Base-by-base conservation (phyloP, 2,797 vertebrate genomes). In the Bradypodion ventrale region DNA sequence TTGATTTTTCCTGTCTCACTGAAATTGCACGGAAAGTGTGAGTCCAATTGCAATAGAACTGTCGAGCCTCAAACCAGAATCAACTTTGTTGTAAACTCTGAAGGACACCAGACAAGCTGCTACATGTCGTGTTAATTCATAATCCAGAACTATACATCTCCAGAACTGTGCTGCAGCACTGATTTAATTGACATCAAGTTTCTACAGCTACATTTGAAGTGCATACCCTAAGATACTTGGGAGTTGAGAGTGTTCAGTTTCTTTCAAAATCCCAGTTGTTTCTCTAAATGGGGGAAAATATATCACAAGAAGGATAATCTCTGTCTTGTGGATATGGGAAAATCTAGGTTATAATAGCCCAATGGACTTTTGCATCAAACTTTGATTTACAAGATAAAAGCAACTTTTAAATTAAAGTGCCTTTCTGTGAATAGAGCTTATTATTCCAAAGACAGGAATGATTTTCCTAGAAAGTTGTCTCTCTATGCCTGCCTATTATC, bases 321-420 rank as follows among this genome's bases (percentile, higher is more conserved):
- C 94, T 93, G 94, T 93, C 88, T 83, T 89, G 91, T 93, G 93
- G 95, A 96, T 96, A 95, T 96, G 96, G 96, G 96, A 96, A 96
- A 96, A 96, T 96, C 93, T 91, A 94, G 95, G 93, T 87, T 94
- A 96, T 96, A 96, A 96, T 96, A 94, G 95, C 84, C 0, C 89
- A 87, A 90, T 70, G 86, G 96, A 95, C 89, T 93, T 95, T 91
- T 89, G 86, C 92, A 94, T 94, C 94, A 90, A 95, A 94, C 94
- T 96, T 95, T 95, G 94, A 96, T 96, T 96, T 96, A 95, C 96
- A 95, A 96, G 95, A 95, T 96, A 96, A 96, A 96, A 96, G 95
- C 95, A 95, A 96, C 94, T 95, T 95, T 95, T 96, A 95, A 96
- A 96, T 95, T 95, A 96, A 95, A 95, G 90, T 92, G 89, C 93